Evolutionary conservation across 2,888 invertebrate species (phyloP), one percentile per base, ranked within the genome.

Genomic region (Empis livida): DNA sequence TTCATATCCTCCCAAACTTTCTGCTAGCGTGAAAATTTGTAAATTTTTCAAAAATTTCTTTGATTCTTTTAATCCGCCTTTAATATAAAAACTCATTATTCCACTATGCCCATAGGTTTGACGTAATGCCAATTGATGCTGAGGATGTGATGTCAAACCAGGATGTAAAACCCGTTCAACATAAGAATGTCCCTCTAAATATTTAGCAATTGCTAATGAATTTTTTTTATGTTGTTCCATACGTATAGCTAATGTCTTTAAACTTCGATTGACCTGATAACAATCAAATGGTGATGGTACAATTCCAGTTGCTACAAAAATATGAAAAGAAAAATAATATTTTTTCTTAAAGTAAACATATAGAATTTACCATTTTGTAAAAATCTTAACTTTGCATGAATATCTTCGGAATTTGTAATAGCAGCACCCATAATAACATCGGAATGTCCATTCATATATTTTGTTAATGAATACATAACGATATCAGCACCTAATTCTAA

Each of bases 371-470:
- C 80, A 64, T 92, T 91, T 74, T 95, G 95, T 51, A 91, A 71
- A 71, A 88, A 96, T 55, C 80, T 75, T 32, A 99, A 68, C 61
- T 76, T 77, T 11, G 80, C 71, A 51, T 79, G 80, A 4, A 95
- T 59, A 41, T 78, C 78, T 39, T 85, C 79, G 56, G 80, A 75
- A 56, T 81, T 90, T 4, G 85, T 77, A 32, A 87, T 73, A 9
- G 84, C 78, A 14, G 89, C 85, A 3, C 97, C 97, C 97, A 99
- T 97, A 8, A 97, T 81, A 16, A 94, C 87, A 71, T 99, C 97
- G 1, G 91, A 84, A 70, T 99, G 97, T 1, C 97, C 97, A 69
- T 99, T 99, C 82, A 99, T 89, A 64, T 96, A 99, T 70, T 99
- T 99, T 0, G 95, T 94, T 46, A 95, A 62, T 0, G 97, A 97